Base-by-base conservation (phyloP, 2,113 vertebrate species). In the Columba livia region DNA sequence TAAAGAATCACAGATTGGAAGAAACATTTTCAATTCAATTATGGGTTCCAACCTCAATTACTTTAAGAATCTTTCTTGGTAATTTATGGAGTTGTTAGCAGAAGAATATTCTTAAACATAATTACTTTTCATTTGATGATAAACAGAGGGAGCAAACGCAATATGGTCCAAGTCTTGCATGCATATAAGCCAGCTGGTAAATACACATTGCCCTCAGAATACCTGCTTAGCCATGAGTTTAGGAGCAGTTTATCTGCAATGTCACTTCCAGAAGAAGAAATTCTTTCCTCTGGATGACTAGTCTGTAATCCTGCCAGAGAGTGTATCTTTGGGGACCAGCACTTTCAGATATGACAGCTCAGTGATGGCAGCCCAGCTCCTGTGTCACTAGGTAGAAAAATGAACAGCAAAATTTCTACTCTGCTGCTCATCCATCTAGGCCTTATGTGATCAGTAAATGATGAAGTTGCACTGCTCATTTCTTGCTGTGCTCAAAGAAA, bases 81-180 rank as follows among this genome's bases (percentile, higher is more conserved):
- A 93, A 94, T 93, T 93, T 83, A 87, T 57, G 42, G 71, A 94
- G 66, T 50, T 92, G 80, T 85, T 97, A 44, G 0, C 38, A 80
- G 92, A 86, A 26, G 80, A 94, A 90, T 78, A 69, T 53, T 82
- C 80, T 91, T 96, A 40, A 26, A 65, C 64, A 21, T 92, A 88
- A 95, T 96, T 96, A 85, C 85, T 94, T 93, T 91, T 90, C 70
- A 70, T 92, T 91, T 24, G 12, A 73, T 88, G 79, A 74, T 85
- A 91, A 95, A 71, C 72, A 69, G 93, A 77, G 79, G 79, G 74
- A 85, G 65, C 19, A 91, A 96, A 77, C 44, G 34, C 72, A 50
- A 64, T 94, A 61, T 51, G 69, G 81, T 75, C 34, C 28, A 81
- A 88, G 60, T 69, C 81, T 83, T 88, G 38, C 12, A 36, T 71